Evolutionary conservation across 2,888 invertebrate species (phyloP), one percentile per base, ranked within the genome.

Genomic region (Lasioglossum villosulum): DNA sequence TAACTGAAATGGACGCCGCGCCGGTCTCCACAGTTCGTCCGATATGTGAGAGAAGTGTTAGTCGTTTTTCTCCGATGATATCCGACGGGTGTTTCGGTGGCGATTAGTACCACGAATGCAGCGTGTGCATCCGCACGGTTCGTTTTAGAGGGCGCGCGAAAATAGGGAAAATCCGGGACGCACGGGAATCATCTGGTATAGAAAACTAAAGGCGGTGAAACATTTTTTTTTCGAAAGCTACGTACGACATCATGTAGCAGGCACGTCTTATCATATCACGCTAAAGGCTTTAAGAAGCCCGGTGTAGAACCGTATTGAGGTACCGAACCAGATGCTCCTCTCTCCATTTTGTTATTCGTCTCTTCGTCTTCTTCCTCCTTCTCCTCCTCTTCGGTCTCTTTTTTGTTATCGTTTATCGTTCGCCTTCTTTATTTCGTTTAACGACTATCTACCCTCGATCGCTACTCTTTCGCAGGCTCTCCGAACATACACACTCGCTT

Each of bases 191-290:
- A 70, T 39, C 70, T 37, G 77, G 8, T 73, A 91, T 93, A 94
- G 90, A 94, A 94, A 94, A 94, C 93, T 93, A 94, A 94, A 94
- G 92, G 92, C 92, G 92, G 88, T 92, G 86, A 88, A 87, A 92
- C 82, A 39, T 70, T 39, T 39, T 87, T 68, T 68, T 68, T 70
- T 39, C 37, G 83, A 89, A 91, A 91, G 88, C 91, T 90, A 91
- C 89, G 88, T 93, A 93, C 91, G 90, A 93, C 93, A 92, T 94
- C 89, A 90, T 93, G 92, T 93, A 95, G 94, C 95, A 95, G 95
- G 95, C 95, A 95, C 95, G 94, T 95, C 93, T 95, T 94, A 93
- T 93, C 91, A 93, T 95, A 94, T 95, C 94, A 95, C 94, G 94
- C 95, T 94, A 93, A 85, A 91, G 93, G 90, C 86, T 91, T 82